Conservation (phyloP, 2,888 invertebrate genomes). For the Petrolisthes manimaculis region DNA sequence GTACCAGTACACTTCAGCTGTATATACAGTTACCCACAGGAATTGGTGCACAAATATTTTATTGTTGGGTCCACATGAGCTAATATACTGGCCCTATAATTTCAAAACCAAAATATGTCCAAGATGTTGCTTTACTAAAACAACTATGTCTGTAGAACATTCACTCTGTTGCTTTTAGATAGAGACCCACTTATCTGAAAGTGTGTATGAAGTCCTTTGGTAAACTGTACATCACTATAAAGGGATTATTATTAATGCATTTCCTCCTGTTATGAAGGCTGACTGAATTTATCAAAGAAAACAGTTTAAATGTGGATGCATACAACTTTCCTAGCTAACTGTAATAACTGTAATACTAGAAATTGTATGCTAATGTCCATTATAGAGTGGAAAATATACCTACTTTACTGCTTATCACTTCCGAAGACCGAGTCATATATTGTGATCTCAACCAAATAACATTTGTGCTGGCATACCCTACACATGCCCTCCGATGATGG, state of each 20-base stretch:
- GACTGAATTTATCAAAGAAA: neutral
- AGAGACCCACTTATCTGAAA: no score
- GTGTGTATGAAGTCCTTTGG: no score
- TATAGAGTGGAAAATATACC: constrained; percentile 18
- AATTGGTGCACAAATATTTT: no score
- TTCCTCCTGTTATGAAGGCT: constrained; percentile 3
- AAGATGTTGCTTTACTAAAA: no score
- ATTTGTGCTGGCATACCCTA: neutral
- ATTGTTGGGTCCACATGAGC: no score
- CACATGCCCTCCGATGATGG: constrained; percentile 18
- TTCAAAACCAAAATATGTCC: no score
- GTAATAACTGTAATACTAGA: neutral
- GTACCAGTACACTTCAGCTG: neutral
- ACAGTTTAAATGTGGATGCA: neutral
- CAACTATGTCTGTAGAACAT: no score
- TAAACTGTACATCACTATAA: neutral
- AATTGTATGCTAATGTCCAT: neutral
- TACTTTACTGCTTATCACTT: constrained; percentile 15
- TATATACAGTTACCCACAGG: neutral
- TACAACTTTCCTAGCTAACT: neutral
- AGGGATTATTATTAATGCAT: constrained; percentile 2
- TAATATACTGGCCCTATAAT: no score
- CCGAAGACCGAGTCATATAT: constrained; percentile 21
- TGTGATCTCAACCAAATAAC: constrained; percentile 38
- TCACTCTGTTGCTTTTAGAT: no score